These are phyloP conservation scores for Sitta carolinensis DNA, from an alignment of 2,797 vertebrate species.

Conservation along the genomic window DNA sequence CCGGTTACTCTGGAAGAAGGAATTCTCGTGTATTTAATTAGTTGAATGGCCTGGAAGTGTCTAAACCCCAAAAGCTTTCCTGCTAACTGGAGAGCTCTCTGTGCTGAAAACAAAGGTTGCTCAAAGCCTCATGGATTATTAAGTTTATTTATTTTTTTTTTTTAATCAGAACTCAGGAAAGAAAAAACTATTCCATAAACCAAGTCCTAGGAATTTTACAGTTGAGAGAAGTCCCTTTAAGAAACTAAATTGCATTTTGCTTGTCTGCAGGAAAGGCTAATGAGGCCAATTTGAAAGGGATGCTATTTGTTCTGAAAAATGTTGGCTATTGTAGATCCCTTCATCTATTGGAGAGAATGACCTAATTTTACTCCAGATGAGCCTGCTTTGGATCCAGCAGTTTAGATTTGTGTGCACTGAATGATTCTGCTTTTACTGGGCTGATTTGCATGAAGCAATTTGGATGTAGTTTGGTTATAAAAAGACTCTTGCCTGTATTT, in stretches of 20 bases:
- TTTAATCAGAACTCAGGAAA: not conserved
- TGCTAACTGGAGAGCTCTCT: conserved; percentile 9
- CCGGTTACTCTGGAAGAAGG: conserved; percentile 52
- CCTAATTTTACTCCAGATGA: conserved; percentile 48
- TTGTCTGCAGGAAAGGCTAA: conserved; percentile 13
- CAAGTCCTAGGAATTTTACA: conserved; percentile 37
- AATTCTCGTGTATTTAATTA: conserved; percentile 42
- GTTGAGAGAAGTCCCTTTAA: conserved; percentile 39
- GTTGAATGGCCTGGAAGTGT: conserved; percentile 54
- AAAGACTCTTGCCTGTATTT: conserved; percentile 20
- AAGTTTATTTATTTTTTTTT: conserved; percentile 6
- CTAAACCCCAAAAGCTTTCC: conserved; percentile 26
- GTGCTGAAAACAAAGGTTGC: conserved; percentile 40
- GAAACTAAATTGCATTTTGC: conserved; percentile 26
- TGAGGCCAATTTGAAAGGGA: conserved; percentile 23
- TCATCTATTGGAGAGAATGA: not conserved
- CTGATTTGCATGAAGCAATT: conserved; percentile 36
- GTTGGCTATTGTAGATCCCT: not conserved
- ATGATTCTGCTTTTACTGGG: not conserved
- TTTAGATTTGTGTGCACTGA: conserved; percentile 4
- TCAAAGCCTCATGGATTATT: conserved; percentile 22
- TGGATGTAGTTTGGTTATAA: not conserved
- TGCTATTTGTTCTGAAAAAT: conserved; percentile 19
- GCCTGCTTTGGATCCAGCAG: not conserved
- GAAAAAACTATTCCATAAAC: conserved; percentile 6